phyloP scores from a whole-genome alignment of 2,113 vertebrate genomes.

The Emydura subglobosa region DNA sequence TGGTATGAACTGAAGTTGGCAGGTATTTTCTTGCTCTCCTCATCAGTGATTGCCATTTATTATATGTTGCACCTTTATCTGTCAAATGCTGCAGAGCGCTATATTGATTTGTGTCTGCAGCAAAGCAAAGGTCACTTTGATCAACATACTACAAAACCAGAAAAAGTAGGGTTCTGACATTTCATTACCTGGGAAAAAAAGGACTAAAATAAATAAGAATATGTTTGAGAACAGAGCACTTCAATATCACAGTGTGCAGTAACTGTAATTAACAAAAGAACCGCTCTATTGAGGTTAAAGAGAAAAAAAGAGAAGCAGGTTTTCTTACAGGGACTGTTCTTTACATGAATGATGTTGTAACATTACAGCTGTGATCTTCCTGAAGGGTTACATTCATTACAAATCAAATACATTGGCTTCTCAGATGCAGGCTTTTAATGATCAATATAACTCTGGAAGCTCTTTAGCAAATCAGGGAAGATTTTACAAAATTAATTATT shows the following conservation, averaged over 20 bases:
- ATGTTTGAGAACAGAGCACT: constrained; percentile 85
- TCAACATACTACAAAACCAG: constrained; percentile 85
- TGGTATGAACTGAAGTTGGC: constrained; percentile 86
- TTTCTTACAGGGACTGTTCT: constrained; percentile 77
- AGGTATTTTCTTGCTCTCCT: constrained; percentile 84
- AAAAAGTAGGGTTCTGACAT: constrained; percentile 86
- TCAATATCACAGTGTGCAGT: constrained; percentile 83
- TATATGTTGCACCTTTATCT: constrained; percentile 88
- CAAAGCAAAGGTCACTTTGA: constrained; percentile 92
- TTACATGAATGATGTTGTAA: constrained; percentile 76
- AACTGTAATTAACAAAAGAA: constrained; percentile 91
- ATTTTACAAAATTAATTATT: constrained; percentile 18
- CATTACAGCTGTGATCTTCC: constrained; percentile 76
- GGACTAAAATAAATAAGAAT: constrained; percentile 86
- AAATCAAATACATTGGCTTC: constrained; percentile 45
- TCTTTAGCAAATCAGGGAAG: not conserved
- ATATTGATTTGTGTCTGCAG: constrained; percentile 91
- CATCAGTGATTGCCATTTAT: constrained; percentile 89
- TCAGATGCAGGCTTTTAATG: constrained; percentile 43
- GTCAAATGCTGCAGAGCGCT: constrained; percentile 84
- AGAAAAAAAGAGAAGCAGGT: constrained; percentile 68
- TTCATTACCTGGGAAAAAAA: constrained; percentile 89
- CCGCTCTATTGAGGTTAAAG: constrained; percentile 78
- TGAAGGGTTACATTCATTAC: constrained; percentile 67
- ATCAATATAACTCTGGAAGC: constrained; percentile 30